phyloP scores from a whole-genome alignment of 2,888 invertebrate species.

The Clepsis dumicolana region DNA sequence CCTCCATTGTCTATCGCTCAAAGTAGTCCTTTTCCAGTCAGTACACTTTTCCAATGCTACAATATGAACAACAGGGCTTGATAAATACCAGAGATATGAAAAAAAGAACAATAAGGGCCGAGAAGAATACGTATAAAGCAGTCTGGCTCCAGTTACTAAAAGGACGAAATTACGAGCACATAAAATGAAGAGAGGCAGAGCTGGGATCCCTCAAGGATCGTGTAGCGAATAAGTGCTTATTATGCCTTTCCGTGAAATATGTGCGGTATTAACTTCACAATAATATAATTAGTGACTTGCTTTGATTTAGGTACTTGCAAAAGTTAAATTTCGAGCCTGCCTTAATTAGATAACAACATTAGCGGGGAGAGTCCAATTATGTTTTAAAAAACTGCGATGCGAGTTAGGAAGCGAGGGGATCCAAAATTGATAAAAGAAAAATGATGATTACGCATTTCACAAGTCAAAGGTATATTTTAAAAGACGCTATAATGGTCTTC shows the following conservation, averaged over 20 bases:
- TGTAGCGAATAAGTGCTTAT: slow-evolving; percentile 37
- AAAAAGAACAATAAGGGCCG: slow-evolving; percentile 68
- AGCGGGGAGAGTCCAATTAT: background rate
- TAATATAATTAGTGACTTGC: slow-evolving; percentile 23
- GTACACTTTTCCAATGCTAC: slow-evolving; percentile 45
- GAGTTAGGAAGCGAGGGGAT: background rate
- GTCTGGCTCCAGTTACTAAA: slow-evolving; percentile 58
- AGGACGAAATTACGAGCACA: slow-evolving; percentile 65
- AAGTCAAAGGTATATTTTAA: background rate
- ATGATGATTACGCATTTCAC: background rate
- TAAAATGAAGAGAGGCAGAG: slow-evolving; percentile 57
- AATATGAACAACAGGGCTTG: slow-evolving; percentile 59
- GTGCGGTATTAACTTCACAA: slow-evolving; percentile 31
- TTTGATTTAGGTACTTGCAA: slow-evolving; percentile 15
- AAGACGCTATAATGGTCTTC: background rate
- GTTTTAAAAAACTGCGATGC: slow-evolving; percentile 2
- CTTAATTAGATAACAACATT: background rate
- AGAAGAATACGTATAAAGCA: slow-evolving; percentile 66
- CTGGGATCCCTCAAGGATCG: slow-evolving; percentile 33
- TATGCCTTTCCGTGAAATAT: slow-evolving; percentile 28
- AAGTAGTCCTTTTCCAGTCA: slow-evolving; percentile 36
- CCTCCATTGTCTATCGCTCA: slow-evolving; percentile 36
- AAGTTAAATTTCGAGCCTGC: background rate
- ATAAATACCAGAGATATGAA: slow-evolving; percentile 65
- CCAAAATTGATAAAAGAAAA: background rate